Evolutionary conservation across 1,140 invertebrate genomes (phyloP).

Genomic region (Pseudomyrmex flavicornis): DNA sequence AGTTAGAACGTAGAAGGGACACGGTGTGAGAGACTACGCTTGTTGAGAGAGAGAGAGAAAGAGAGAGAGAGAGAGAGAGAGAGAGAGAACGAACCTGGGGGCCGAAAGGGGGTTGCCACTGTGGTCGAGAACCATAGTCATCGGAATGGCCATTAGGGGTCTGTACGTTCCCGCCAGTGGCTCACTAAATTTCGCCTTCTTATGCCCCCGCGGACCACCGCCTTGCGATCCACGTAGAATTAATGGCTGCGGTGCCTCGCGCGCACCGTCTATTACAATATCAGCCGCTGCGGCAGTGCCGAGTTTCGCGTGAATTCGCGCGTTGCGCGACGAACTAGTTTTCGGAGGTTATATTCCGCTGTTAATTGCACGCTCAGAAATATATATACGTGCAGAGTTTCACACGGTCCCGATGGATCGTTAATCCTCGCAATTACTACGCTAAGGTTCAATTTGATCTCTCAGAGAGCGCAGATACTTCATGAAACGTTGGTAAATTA

Average conservation of each 20-base stretch:
- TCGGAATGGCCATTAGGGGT: constrained; percentile 84
- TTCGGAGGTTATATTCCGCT: background rate
- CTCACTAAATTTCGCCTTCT: constrained; percentile 84
- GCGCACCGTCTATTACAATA: constrained; percentile 78
- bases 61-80: background rate
- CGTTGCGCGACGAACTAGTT: constrained; percentile 11
- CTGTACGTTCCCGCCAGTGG: constrained; percentile 81
- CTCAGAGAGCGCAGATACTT: background rate
- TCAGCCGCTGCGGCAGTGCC: constrained; percentile 68
- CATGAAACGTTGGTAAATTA: background rate
- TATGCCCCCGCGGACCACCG: constrained; percentile 73
- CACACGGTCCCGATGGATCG: background rate
- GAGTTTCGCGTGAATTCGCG: constrained; percentile 40
- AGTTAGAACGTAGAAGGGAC: constrained; percentile 67
- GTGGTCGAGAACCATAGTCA: constrained; percentile 80
- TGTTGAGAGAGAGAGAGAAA: background rate
- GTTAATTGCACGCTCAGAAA: constrained; percentile 18
- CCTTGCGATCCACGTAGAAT: constrained; percentile 79
- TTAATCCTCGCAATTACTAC: background rate
- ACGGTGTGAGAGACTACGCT: background rate
- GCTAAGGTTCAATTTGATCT: background rate
- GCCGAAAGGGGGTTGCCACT: constrained; percentile 68
- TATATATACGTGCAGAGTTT: background rate
- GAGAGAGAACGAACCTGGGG: constrained; percentile 3
- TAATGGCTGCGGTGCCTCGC: constrained; percentile 76